Conservation (phyloP, 2,113 vertebrate species). For the Clupea harengus region DNA sequence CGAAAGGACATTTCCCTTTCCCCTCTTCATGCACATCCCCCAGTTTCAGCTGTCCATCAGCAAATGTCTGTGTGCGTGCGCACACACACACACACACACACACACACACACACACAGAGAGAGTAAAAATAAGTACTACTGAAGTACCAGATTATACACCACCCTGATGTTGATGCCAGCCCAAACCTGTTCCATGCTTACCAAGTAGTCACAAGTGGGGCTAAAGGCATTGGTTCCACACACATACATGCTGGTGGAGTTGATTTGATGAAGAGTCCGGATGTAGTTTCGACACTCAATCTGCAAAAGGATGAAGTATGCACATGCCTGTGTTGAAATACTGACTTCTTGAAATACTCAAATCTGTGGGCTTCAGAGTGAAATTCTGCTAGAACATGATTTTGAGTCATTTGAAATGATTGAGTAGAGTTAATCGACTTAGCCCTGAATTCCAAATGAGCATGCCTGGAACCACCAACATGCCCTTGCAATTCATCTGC, state of each 20-base stretch:
- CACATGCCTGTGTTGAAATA: background rate
- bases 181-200: constrained; percentile 42
- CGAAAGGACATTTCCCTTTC: constrained; percentile 76
- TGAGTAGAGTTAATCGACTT: background rate
- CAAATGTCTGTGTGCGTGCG: constrained; percentile 63
- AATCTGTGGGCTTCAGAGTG: background rate
- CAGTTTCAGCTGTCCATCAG: constrained; percentile 63
- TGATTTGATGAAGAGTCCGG: constrained; percentile 67
- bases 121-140: background rate
- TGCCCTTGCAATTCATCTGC: background rate
- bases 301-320: constrained; percentile 61
- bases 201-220: constrained; percentile 74
- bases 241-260: constrained; percentile 65
- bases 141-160: background rate
- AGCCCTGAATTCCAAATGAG: background rate
- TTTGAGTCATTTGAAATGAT: background rate
- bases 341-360: background rate
- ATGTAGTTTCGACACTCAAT: constrained; percentile 77
- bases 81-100: background rate
- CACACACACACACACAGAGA: background rate
- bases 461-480: background rate
- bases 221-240: constrained; percentile 77
- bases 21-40: constrained; percentile 67
- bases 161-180: background rate
- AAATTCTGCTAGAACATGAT: background rate